Percentiles rank a stretch among this genome's conserved stretches.
These are phyloP conservation scores for Cyphomyrus discorhynchus DNA, from an alignment of 2,113 vertebrate genomes.

Conservation along the genomic window DNA sequence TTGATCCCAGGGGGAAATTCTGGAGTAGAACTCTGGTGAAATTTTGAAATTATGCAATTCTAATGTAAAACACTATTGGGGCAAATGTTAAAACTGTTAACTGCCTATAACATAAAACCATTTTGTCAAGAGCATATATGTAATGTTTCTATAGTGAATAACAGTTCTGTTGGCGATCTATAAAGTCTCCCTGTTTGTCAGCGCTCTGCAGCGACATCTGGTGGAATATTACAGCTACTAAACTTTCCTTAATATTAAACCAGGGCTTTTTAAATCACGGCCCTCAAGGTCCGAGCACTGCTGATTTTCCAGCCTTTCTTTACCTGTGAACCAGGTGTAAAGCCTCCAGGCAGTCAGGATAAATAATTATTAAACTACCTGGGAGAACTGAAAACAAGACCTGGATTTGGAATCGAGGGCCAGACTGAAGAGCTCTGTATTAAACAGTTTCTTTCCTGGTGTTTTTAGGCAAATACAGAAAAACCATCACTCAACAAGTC, in stretches of 20 bases:
- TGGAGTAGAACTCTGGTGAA: not conserved
- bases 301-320: not conserved
- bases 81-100: not conserved
- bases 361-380: not conserved
- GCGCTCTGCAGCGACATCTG: not conserved
- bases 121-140: not conserved
- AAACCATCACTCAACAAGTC: constrained; percentile 72
- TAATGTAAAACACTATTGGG: not conserved
- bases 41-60: not conserved
- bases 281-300: not conserved
- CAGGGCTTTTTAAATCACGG: not conserved
- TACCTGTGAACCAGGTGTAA: not conserved
- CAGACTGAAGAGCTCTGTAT: not conserved
- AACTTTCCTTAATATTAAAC: not conserved
- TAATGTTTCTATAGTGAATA: not conserved
- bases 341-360: not conserved
- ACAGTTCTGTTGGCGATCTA: not conserved
- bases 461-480: constrained; percentile 77
- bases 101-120: not conserved
- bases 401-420: not conserved
- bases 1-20: not conserved
- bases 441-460: not conserved
- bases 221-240: not conserved
- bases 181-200: not conserved
- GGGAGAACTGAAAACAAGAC: not conserved